phyloP scores from a whole-genome alignment of 2,113 vertebrate species.

The Physeter macrocephalus region DNA sequence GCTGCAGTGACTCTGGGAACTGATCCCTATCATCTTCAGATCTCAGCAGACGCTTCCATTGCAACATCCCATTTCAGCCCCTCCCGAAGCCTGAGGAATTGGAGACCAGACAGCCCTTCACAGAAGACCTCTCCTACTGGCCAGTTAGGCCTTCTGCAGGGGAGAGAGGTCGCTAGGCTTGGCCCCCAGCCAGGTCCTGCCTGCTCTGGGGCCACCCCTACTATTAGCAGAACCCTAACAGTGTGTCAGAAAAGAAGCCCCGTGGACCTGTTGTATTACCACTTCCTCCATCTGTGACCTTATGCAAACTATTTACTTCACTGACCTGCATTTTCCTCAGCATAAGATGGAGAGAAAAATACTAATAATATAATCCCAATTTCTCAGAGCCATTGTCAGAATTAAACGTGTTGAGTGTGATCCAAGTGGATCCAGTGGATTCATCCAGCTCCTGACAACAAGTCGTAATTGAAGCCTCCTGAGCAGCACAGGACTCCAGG shows the following conservation, averaged over 20 bases:
- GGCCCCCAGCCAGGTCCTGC: neutral
- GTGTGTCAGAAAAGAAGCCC: neutral
- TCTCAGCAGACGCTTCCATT: neutral
- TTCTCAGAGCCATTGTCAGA: neutral
- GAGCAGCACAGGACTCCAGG: neutral
- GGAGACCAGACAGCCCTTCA: neutral
- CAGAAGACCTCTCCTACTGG: rapidly evolving
- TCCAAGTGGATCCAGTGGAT: neutral
- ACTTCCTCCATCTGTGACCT: neutral
- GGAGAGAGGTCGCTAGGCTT: neutral
- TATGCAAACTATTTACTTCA: neutral
- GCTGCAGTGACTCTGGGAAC: neutral
- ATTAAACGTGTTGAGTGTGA: neutral
- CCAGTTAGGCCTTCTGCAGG: neutral
- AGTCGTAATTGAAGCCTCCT: neutral
- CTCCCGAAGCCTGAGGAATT: neutral
- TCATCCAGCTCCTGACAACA: neutral
- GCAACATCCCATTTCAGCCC: neutral
- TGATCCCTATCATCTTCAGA: neutral
- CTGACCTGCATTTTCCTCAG: neutral
- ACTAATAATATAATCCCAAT: neutral
- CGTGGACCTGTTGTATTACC: no score
- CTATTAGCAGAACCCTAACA: neutral
- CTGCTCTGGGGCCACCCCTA: neutral
- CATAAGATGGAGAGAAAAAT: neutral